These are phyloP conservation scores for Mesorhabditis spiculigera DNA, from an alignment of 2,888 invertebrate species.

Conservation along the genomic window DNA sequence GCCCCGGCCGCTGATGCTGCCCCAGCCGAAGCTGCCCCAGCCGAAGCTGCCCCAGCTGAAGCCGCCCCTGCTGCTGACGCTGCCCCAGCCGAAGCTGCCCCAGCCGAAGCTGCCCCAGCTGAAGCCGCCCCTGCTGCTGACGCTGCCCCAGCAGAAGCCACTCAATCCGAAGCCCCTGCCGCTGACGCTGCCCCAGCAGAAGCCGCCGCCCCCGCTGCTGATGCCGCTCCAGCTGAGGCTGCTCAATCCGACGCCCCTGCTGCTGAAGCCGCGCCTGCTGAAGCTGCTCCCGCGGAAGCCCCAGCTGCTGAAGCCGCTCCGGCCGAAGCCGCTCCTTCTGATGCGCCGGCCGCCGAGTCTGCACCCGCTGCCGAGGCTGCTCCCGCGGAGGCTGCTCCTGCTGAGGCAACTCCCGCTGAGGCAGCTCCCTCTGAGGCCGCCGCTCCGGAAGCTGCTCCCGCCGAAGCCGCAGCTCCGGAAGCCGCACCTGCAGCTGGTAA, in stretches of 20 bases:
- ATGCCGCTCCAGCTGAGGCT: too few species aligned
- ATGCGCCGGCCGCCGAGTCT: too few species aligned
- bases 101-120: too few species aligned
- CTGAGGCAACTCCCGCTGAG: background rate
- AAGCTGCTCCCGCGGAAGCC: background rate
- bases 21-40: too few species aligned
- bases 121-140: background rate
- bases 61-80: background rate
- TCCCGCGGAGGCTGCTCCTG: background rate
- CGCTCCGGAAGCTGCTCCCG: constrained; percentile 1
- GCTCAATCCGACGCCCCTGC: too few species aligned
- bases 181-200: constrained; percentile 1
- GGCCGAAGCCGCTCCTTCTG: background rate
- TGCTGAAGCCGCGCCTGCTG: background rate
- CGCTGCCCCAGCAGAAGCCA: background rate
- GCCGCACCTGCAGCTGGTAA: background rate
- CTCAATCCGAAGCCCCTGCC: background rate
- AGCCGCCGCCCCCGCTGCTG: too few species aligned
- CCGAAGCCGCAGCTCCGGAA: constrained; percentile 5
- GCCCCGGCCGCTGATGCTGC: too few species aligned
- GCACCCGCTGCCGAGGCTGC: too few species aligned
- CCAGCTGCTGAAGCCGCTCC: too few species aligned
- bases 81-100: background rate
- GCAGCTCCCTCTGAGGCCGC: background rate
- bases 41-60: too few species aligned